Percentiles rank a stretch among this genome's conserved stretches.
These are phyloP conservation scores for Embidobia sp. DNA, from an alignment of 2,888 invertebrate species.

Conservation along the genomic window DNA sequence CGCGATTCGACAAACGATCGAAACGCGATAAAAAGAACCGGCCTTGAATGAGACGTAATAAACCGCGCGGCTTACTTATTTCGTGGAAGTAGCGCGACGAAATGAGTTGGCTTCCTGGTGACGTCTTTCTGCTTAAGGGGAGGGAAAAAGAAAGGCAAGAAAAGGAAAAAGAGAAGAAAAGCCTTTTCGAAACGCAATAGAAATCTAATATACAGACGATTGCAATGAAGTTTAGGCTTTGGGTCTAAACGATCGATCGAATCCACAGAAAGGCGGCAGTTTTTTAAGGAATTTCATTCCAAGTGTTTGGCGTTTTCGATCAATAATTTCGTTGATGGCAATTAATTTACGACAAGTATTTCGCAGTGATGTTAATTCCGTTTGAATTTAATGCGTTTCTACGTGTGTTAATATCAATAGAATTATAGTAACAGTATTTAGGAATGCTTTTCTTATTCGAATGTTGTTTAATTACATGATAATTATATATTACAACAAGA, in stretches of 20 bases:
- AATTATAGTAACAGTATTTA: too few relatives aligned
- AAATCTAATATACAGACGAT: slow-evolving; percentile 35
- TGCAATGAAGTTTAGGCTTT: slow-evolving; percentile 18
- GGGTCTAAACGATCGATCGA: slow-evolving; percentile 21
- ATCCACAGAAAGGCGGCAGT: too few relatives aligned
- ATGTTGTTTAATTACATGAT: too few relatives aligned
- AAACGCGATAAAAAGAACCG: slow-evolving; percentile 13
- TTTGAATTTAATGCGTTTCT: too few relatives aligned
- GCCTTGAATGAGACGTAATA: slow-evolving; percentile 42
- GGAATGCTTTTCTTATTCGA: too few relatives aligned
- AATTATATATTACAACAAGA: too few relatives aligned
- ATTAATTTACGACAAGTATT: too few relatives aligned
- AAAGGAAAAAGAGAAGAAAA: slow-evolving; percentile 4
- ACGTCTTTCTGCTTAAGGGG: slow-evolving; percentile 29
- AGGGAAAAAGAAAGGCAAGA: slow-evolving; percentile 1
- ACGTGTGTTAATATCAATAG: too few relatives aligned
- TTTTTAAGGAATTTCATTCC: too few relatives aligned
- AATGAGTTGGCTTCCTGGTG: slow-evolving; percentile 27
- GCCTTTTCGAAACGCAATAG: slow-evolving; percentile 20
- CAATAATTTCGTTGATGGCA: too few relatives aligned
- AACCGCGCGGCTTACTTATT: slow-evolving; percentile 32
- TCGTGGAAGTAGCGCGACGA: slow-evolving; percentile 24
- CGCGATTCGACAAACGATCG: slow-evolving; percentile 9
- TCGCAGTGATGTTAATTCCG: too few relatives aligned
- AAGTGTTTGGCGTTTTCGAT: too few relatives aligned